These are phyloP conservation scores for Cryptocephalus moraei DNA, from an alignment of 2,888 invertebrate genomes.

Conservation along the genomic window DNA sequence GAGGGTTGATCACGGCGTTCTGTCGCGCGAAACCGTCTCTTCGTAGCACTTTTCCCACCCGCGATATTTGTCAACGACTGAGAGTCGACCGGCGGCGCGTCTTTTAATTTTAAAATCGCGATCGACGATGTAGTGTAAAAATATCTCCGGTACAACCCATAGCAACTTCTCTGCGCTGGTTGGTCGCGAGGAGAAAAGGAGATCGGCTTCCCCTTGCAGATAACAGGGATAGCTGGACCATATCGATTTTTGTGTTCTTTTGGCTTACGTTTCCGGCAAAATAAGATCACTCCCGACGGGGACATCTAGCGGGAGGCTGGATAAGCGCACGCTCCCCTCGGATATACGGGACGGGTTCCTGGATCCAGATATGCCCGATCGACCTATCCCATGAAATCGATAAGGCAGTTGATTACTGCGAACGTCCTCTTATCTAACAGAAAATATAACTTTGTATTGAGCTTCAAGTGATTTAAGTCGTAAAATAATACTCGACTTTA, in stretches of 20 bases:
- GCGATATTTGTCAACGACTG: not conserved
- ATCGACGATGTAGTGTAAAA: constrained; percentile 29
- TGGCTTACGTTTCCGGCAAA: constrained; percentile 24
- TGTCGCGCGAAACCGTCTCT: constrained; percentile 3
- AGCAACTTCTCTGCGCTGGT: constrained; percentile 26
- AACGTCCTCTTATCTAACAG: too few relatives aligned
- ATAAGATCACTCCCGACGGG: constrained; percentile 20
- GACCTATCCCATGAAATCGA: too few relatives aligned
- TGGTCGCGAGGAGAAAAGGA: constrained; percentile 26
- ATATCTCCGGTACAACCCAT: constrained; percentile 35
- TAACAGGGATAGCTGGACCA: constrained; percentile 18
- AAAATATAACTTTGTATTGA: too few relatives aligned
- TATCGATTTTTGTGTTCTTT: constrained; percentile 35
- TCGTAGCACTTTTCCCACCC: constrained; percentile 4
- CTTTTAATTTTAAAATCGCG: constrained; percentile 33
- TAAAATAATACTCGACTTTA: too few relatives aligned
- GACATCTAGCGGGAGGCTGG: constrained; percentile 33
- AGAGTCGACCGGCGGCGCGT: constrained; percentile 2
- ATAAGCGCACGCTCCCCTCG: too few relatives aligned
- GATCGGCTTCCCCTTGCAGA: constrained; percentile 10
- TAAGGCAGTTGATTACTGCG: too few relatives aligned
- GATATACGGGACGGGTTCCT: too few relatives aligned
- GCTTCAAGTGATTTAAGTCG: too few relatives aligned
- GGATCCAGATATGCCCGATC: too few relatives aligned
- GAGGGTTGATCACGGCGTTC: not conserved